Percentiles rank a stretch among this genome's conserved stretches.
phyloP scores from a whole-genome alignment of 2,113 vertebrate species.

The Campylorhamphus procurvoides region DNA sequence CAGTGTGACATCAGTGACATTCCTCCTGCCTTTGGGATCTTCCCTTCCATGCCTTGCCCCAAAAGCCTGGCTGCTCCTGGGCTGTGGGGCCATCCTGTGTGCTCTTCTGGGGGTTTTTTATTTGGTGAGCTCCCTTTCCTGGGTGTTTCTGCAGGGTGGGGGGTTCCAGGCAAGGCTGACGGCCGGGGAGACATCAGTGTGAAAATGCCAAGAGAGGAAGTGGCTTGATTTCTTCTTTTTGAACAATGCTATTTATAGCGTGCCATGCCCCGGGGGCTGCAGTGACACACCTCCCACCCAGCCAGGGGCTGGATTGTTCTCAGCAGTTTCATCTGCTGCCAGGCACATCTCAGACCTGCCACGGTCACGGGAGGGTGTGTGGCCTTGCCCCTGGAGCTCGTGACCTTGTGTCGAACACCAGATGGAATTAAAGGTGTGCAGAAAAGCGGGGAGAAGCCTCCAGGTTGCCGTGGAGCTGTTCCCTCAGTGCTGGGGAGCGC shows the following conservation, averaged over 20 bases:
- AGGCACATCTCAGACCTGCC: neutral
- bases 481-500: neutral
- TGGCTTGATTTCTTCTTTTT: neutral
- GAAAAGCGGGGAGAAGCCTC: neutral
- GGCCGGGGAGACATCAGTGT: neutral
- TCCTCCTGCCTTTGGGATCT: neutral
- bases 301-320: neutral
- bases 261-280: neutral
- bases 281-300: neutral
- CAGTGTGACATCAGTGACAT: fast-evolving
- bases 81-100: neutral
- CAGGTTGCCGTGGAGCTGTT: neutral
- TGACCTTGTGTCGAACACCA: neutral
- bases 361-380: fast-evolving
- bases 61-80: fast-evolving
- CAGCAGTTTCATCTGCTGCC: neutral
- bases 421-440: neutral
- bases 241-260: neutral
- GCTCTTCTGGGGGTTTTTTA: neutral
- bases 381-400: neutral
- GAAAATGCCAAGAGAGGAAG: neutral
- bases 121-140: neutral
- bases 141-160: fast-evolving
- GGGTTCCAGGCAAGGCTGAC: neutral
- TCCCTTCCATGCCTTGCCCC: fast-evolving